phyloP scores from a whole-genome alignment of 1,140 invertebrate species.

The Oncopodura yosiiana region DNA sequence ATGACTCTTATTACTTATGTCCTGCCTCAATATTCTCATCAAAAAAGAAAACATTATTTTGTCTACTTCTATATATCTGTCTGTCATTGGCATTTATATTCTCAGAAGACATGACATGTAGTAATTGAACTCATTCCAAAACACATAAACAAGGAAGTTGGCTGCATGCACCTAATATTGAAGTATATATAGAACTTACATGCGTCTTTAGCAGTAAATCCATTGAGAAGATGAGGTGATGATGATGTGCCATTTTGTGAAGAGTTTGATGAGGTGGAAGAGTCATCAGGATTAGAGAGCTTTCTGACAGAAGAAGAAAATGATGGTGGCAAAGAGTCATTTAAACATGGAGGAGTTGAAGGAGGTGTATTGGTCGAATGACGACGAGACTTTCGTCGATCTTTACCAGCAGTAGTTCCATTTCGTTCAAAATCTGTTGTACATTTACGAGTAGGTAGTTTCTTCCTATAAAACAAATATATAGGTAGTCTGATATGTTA shows the following conservation, averaged over 20 bases:
- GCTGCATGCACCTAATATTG: background rate
- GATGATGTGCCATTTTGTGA: conserved; percentile 15
- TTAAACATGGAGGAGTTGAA: conserved; percentile 25
- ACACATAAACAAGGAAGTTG: no score
- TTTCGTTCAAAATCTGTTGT: conserved; percentile 40
- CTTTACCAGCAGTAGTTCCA: conserved; percentile 53
- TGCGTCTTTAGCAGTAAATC: conserved; percentile 29
- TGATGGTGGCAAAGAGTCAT: no score
- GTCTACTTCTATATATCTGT: no score
- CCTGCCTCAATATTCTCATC: no score
- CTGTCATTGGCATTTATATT: no score
- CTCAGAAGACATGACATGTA: no score
- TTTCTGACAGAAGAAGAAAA: conserved; percentile 14
- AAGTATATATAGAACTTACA: conserved; percentile 20
- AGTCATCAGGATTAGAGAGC: conserved; percentile 28
- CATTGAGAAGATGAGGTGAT: conserved; percentile 30
- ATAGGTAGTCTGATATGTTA: background rate
- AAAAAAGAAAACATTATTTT: no score
- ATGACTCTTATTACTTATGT: no score
- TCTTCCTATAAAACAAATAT: conserved; percentile 48
- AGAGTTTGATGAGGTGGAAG: conserved; percentile 24
- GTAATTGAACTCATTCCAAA: no score
- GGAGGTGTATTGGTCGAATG: conserved; percentile 51
- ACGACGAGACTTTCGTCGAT: conserved; percentile 62
- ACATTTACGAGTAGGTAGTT: conserved; percentile 57